Evolutionary conservation across 2,113 vertebrate genomes (phyloP), one percentile per base, ranked within the genome.

Genomic region (Chroicocephalus ridibundus): DNA sequence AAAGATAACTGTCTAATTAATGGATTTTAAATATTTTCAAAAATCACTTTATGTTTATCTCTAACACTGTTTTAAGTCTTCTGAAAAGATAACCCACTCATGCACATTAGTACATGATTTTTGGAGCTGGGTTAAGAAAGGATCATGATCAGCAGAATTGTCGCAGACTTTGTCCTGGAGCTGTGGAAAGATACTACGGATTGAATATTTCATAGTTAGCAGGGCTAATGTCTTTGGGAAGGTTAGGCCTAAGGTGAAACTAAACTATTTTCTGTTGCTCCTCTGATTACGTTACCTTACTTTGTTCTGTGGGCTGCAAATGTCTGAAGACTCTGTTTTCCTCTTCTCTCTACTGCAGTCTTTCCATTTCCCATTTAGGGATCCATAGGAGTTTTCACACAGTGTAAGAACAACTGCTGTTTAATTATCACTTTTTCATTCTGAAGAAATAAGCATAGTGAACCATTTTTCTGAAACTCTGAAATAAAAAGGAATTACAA

Each of bases 371-470:
- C 32, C 24, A 49, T 83, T 74, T 84, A 71, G 64, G 27, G 69
- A 58, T 82, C 29, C 25, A 60, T 51, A n/a, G 5, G 40, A 65
- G 26, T 91, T 79, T 91, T 58, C 86, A 69, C 42, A 46, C 17
- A 66, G 16, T 54, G 16, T 74, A 74, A 91, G 71, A 79, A n/a
- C 24, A 94, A 49, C 42, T 77, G 86, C 34, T 75, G 46, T 81
- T 70, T 87, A 93, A 88, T 90, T 71, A 76, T 47, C 42, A 65
- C 49, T 90, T 69, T 71, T 94, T 96, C 27, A n/a, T 83, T 88
- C 89, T 72, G 71, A 77, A 71, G 24, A 88, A 90, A 65, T 72
- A 69, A 88, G 27, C 64, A 40, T 19, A 75, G 61, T 86, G 82
- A 95, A 86, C 24, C 90, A 25, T 94, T 96, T 83, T 82, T 69